Evolutionary conservation across 1,140 invertebrate genomes (phyloP).

Genomic region (Heliothis virescens): DNA sequence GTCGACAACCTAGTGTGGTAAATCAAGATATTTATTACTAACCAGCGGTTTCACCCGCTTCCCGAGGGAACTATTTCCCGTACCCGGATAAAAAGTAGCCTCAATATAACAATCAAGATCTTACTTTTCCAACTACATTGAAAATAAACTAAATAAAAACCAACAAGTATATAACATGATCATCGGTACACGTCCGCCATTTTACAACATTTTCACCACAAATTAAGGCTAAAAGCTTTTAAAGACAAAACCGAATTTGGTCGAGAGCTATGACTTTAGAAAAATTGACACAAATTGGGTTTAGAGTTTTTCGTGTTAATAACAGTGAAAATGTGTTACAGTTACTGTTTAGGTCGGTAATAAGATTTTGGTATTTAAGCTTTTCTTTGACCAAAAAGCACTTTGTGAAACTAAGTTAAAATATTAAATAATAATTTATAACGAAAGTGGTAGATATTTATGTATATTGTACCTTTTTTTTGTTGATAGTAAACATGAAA

Average conservation of each 20-base stretch:
- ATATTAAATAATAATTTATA: no score
- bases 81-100: no score
- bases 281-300: constrained; percentile 14
- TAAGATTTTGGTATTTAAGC: background rate
- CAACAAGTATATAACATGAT: background rate
- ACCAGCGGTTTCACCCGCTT: no score
- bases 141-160: background rate
- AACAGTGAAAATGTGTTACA: constrained; percentile 12
- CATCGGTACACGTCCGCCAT: background rate
- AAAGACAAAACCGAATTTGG: constrained; percentile 9
- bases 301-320: constrained; percentile 5
- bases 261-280: constrained; percentile 2
- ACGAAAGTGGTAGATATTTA: no score
- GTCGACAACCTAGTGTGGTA: no score
- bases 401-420: no score
- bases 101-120: background rate
- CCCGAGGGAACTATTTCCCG: no score
- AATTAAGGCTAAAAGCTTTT: constrained; percentile 34
- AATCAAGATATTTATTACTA: no score
- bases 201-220: background rate
- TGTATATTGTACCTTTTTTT: no score
- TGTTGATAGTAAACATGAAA: no score
- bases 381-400: no score
- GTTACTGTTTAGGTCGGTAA: background rate
- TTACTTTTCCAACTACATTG: background rate